Evolutionary conservation across 2,113 vertebrate species (phyloP).

Genomic region (Rynchops niger): DNA sequence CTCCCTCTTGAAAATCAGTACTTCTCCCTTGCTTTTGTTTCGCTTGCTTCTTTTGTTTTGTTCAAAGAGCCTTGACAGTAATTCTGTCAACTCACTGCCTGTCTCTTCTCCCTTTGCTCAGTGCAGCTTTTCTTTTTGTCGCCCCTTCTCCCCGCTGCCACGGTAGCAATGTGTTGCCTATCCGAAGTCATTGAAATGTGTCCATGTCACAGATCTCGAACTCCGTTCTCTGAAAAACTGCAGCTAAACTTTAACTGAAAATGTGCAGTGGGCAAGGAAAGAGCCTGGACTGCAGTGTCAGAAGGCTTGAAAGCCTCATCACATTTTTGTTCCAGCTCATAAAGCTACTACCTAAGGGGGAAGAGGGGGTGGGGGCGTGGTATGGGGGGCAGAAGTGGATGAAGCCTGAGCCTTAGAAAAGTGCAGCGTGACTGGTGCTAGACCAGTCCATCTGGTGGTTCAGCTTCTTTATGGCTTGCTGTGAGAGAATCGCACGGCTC

Average conservation of each 20-base stretch:
- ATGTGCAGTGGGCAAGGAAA: neutral
- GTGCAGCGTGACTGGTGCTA: neutral
- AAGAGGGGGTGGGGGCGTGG: too few species aligned
- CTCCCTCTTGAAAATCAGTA: neutral
- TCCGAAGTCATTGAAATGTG: neutral
- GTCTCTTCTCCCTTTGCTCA: neutral
- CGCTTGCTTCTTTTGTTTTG: neutral
- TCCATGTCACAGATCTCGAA: neutral
- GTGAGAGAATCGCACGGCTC: neutral
- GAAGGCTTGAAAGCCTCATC: neutral
- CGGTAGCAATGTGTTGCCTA: neutral
- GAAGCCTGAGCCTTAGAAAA: neutral
- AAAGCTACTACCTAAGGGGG: neutral
- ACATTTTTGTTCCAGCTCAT: neutral
- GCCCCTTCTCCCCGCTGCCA: neutral
- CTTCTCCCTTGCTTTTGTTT: neutral
- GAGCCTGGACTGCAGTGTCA: neutral
- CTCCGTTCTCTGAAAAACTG: neutral
- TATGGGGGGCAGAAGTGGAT: neutral
- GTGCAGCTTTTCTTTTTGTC: neutral
- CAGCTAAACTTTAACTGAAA: neutral
- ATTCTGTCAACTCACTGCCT: neutral
- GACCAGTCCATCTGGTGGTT: slow-evolving; percentile 12
- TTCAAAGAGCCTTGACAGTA: neutral
- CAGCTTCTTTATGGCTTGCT: neutral